Evolutionary conservation across 1,140 invertebrate genomes (phyloP).

Genomic region (Planococcus citri): DNA sequence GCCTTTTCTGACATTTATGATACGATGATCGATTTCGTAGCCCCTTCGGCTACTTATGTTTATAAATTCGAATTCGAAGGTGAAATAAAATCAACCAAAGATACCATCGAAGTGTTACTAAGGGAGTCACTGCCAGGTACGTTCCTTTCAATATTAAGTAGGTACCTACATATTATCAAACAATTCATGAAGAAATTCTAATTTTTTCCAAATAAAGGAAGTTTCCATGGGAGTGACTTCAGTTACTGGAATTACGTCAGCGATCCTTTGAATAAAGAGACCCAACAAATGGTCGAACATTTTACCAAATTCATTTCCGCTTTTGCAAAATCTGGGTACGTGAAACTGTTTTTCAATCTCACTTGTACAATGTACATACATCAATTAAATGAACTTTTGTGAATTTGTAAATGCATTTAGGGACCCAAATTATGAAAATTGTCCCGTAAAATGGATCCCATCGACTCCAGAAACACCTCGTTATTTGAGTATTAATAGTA

Average conservation of each 20-base stretch:
- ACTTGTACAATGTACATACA: no score
- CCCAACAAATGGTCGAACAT: not conserved
- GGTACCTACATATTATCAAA: no score
- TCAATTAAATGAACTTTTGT: no score
- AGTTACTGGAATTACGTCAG: not conserved
- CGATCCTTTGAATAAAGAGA: not conserved
- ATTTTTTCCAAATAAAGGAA: not conserved
- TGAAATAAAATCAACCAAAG: not conserved
- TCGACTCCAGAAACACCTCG: not conserved
- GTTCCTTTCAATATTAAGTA: no score
- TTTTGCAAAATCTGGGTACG: not conserved
- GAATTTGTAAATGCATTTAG: no score
- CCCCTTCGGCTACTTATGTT: not conserved
- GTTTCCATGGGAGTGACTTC: not conserved
- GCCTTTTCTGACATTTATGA: not conserved
- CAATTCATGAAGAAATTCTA: no score
- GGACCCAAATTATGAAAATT: not conserved
- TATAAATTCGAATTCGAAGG: conserved; percentile 2
- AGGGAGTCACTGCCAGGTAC: no score
- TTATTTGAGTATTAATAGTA: not conserved
- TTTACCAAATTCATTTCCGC: not conserved
- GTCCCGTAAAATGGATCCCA: not conserved
- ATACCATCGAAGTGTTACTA: not conserved
- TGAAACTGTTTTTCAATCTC: no score
- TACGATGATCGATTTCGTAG: not conserved